Base-by-base conservation (phyloP, 2,797 vertebrate genomes). In the Falco concolor region DNA sequence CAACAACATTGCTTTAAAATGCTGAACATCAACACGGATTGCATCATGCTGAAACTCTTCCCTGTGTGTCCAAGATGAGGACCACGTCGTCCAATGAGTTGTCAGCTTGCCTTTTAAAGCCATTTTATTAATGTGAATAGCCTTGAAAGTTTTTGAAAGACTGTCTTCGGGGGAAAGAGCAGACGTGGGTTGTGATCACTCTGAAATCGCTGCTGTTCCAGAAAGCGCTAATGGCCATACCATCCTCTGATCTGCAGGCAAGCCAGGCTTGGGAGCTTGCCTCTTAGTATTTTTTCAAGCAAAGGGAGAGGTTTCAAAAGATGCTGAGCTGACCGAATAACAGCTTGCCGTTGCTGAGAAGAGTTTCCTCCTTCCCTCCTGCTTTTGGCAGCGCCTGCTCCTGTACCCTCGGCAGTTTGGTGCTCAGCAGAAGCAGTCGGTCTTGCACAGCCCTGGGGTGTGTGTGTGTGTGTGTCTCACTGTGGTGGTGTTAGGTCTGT, bases 121-220 rank as follows among this genome's bases (percentile, higher is more conserved):
- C 52, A 28, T 53, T 70, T 61, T 5, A 10, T 47, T 56, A 3
- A 44, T 75, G 27, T n/a, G 17, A 9, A 56, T 27, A 24, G n/a
- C 76, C 20, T 30, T 27, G 40, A 50, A 22, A 40, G 9, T 61
- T 65, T 74, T 47, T 56, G 27, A 22, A 65, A 34, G 12, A 13
- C 20, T 0, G 0, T 24, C 40, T 69, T 73, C 1, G 3, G 3
- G 3, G 50, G 47, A 38, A 75, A 5, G 84, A 61, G 21, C 52
- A 24, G 42, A 30, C 59, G 47, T 15, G 52, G 23, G 52, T 44
- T 82, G 56, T 7, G 49, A 17, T 68, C 3, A 0, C 40, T 42
- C 30, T 15, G 52, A 24, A 49, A 22, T 28, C 7, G 32, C 59
- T 24, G 44, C 28, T 25, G 34, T 15, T 59, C 49, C 5, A 2